Evolutionary conservation across 2,797 vertebrate genomes (phyloP), one percentile per base, ranked within the genome.

Genomic region (Aratinga solstitialis): DNA sequence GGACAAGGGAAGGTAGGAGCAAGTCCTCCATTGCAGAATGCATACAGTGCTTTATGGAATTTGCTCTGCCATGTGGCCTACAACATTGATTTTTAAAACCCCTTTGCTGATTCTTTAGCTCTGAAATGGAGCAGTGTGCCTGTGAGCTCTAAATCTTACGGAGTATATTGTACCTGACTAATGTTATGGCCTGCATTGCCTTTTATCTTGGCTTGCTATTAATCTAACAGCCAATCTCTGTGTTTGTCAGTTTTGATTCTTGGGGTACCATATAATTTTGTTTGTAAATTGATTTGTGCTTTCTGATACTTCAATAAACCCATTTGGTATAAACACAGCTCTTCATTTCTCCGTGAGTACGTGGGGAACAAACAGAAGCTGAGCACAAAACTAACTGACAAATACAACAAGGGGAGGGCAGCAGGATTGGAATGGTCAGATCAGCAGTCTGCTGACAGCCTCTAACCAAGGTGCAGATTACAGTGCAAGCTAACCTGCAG

Each of bases 321-420:
- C 73, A 26, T 85, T 84, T 93, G 83, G 50, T 92, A 86, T 84
- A 97, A 97, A 95, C 93, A 90, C 77, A 82, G 88, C 92, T 93
- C 96, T 95, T 95, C 90, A 90, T 92, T 94, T 92, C 51, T 71
- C 71, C 7, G 40, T 2, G 21, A 87, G 71, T 22, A 74, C 10
- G 5, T 51, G 84, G 92, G 48, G 63, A 89, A 42, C 80, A 51
- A 90, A 77, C 83, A 93, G 85, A 67, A 78, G 63, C 90, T 30
- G 79, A 73, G 86, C 93, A 94, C 77, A 82, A 73, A 95, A 92
- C 76, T 22, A 95, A 69, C 56, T 74, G 89, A 59, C 66, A 65
- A 91, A 58, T 20, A 20, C 73, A 75, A 45, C 48, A 30, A 87
- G 71, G 58, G 34, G 29, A 87, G 66, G 66, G 50, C 54, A 29